A percentile compares a stretch with the other conserved stretches of the same genome.
These are phyloP conservation scores for Synanthedon myopaeformis DNA, from an alignment of 2,888 invertebrate genomes.

Conservation along the genomic window DNA sequence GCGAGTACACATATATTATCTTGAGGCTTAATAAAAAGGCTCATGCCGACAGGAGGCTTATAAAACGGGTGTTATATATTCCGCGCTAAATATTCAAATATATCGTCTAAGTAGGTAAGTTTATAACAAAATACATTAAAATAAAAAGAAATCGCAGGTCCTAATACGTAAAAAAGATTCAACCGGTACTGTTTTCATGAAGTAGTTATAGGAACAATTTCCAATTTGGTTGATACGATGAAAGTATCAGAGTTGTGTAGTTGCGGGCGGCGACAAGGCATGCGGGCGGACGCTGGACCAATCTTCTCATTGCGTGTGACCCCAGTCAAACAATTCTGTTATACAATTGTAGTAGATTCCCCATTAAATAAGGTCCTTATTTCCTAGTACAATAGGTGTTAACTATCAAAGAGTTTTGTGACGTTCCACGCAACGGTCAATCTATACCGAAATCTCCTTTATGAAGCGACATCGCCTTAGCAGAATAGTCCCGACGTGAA, in stretches of 20 bases:
- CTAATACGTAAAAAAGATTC: neutral
- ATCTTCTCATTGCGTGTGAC: constrained; percentile 54
- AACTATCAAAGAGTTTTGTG: neutral
- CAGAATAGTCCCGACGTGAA: neutral
- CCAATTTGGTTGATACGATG: neutral
- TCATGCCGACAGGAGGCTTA: no score
- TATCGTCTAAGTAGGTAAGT: no score
- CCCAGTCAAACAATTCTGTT: constrained; percentile 14
- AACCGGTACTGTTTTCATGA: no score
- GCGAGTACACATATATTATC: no score
- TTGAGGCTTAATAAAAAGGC: no score
- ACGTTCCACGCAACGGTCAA: no score
- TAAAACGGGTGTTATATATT: no score
- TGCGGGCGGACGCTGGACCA: constrained; percentile 43
- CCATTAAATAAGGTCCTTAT: neutral
- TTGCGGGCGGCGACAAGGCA: constrained; percentile 9
- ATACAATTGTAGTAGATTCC: neutral
- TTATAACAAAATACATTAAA: neutral
- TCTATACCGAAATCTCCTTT: no score
- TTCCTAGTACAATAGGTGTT: neutral
- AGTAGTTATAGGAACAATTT: neutral
- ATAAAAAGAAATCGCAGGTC: neutral
- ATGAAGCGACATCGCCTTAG: neutral
- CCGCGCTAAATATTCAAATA: no score
- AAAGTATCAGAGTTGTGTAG: neutral